A percentile compares a stretch with the other conserved stretches of the same genome.
These are phyloP conservation scores for Sinocyclocheilus maitianheensis DNA, from an alignment of 2,113 vertebrate species.

Conservation along the genomic window DNA sequence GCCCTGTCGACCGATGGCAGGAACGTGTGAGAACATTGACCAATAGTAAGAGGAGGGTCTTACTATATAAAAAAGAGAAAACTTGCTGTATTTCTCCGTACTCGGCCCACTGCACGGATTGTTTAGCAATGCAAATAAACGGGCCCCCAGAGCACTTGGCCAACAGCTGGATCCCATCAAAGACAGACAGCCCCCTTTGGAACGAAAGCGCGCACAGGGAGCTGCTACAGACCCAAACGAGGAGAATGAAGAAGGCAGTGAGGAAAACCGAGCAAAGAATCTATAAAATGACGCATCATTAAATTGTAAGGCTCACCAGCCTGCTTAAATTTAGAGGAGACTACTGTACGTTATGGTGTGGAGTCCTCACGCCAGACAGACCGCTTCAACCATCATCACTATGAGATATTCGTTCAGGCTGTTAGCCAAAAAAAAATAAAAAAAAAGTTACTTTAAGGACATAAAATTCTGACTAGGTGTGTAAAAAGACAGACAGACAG, in stretches of 20 bases:
- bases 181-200: slow-evolving; percentile 83
- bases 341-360: slow-evolving; percentile 8
- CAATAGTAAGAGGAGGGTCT: slow-evolving; percentile 84
- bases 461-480: neutral
- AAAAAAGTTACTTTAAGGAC: neutral
- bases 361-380: too few species aligned
- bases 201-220: slow-evolving; percentile 48
- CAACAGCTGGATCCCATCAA: slow-evolving; percentile 97
- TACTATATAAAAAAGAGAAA: slow-evolving; percentile 75
- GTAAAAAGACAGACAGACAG: neutral
- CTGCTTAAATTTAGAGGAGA: neutral
- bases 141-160: slow-evolving; percentile 78
- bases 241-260: neutral
- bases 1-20: slow-evolving; percentile 78
- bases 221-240: slow-evolving; percentile 46
- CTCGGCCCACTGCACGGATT: slow-evolving; percentile 74
- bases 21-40: slow-evolving; percentile 71
- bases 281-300: slow-evolving; percentile 22
- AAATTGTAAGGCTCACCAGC: slow-evolving; percentile 30
- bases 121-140: slow-evolving; percentile 92
- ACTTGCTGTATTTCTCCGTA: slow-evolving; percentile 76
- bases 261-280: neutral
- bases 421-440: neutral
- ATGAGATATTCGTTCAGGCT: neutral
- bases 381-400: neutral